Percentiles rank a stretch among this genome's conserved stretches.
These are phyloP conservation scores for Hemiscyllium ocellatum DNA, from an alignment of 2,113 vertebrate genomes.

Conservation along the genomic window DNA sequence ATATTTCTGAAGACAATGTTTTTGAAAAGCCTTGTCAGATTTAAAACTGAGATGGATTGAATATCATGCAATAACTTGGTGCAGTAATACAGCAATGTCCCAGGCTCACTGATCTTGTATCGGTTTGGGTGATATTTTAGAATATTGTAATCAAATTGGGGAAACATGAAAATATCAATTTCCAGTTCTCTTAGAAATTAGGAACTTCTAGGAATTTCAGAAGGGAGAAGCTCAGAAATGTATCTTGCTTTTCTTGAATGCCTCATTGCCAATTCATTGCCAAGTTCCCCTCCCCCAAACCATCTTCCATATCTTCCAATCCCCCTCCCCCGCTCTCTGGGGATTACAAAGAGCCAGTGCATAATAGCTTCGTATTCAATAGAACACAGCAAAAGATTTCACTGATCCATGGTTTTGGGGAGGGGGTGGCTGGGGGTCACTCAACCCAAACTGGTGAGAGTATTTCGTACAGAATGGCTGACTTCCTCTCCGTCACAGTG, in stretches of 20 bases:
- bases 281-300: constrained; percentile 20
- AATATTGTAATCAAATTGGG: not conserved
- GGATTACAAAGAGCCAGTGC: constrained; percentile 27
- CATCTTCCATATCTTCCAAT: constrained; percentile 18
- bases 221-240: not conserved
- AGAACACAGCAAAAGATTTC: not conserved
- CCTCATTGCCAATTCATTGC: constrained; percentile 29
- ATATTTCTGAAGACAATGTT: not conserved
- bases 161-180: not conserved
- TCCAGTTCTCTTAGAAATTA: not conserved
- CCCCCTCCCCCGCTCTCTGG: constrained; percentile 21
- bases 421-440: not conserved
- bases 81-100: not conserved
- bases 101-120: not conserved
- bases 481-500: not conserved
- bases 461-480: not conserved
- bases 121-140: not conserved
- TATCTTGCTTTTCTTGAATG: not conserved
- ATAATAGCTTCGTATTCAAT: constrained; percentile 36
- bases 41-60: not conserved
- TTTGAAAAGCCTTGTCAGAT: not conserved
- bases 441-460: not conserved
- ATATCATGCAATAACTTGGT: not conserved
- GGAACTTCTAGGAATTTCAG: not conserved
- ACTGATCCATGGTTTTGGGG: constrained; percentile 25